Evolutionary conservation across 2,888 invertebrate species (phyloP), one percentile per base, ranked within the genome.

Genomic region (Ormia ochracea): DNA sequence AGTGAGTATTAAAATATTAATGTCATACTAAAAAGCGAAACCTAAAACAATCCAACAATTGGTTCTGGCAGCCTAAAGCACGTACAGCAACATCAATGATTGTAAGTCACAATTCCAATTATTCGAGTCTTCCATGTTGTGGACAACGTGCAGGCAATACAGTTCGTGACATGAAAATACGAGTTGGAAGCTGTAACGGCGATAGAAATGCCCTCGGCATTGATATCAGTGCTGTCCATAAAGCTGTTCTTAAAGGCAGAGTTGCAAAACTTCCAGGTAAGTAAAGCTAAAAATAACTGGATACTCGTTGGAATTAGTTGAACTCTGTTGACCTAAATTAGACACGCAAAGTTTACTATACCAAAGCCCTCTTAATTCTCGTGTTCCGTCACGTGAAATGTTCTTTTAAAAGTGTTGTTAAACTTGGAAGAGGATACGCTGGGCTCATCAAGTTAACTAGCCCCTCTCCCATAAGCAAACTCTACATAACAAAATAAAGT

Each of bases 201-300:
- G 90, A 87, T 10, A 85, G 89, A n/a, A 90, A 89, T 83, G 85
- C 85, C 33, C 84, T 90, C 54, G 90, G 90, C 69, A 90, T 90
- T 68, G 89, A 89, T 81, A 90, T 90, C 59, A 90, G 88, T 82
- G 90, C 90, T 66, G 90, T 90, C 17, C 90, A 90, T 78, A 89
- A 90, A 85, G 90, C 90, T 6, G 90, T 90, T 12, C 81, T 90
- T 33, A 85, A 89, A 9, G 90, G 89, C 23, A 89, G 89, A 69
- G 85, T 90, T 70, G 88, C 89, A 28, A 89, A 88, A 79, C 80
- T 90, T 76, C 90, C 90, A 75, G 88, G 88, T 88, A 83, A 52
- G 54, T 66, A 14, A 14, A n/a, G 0, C 14, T 56, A 31, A 2
- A 26, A 36, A 59, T 19, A n/a, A 10, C 3, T n/a, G 31, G n/a